Percentiles rank a stretch among this genome's conserved stretches.
These are phyloP conservation scores for Limenitis camilla DNA, from an alignment of 2,888 invertebrate genomes.

Conservation along the genomic window DNA sequence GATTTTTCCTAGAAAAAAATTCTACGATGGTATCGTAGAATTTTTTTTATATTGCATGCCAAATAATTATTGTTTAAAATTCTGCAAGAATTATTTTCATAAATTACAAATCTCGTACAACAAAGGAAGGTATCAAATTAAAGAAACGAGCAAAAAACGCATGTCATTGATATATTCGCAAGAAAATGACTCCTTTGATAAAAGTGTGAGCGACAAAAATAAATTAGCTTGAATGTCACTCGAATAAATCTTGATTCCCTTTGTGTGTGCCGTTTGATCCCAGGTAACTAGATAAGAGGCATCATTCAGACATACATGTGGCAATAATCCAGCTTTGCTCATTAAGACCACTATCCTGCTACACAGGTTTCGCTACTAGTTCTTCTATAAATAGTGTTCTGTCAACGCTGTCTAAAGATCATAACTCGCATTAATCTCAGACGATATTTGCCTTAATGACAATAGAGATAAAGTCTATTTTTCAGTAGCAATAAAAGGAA, in stretches of 20 bases:
- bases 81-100: no score
- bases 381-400: conserved; percentile 60
- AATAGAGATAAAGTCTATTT: conserved; percentile 24
- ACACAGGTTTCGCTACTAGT: conserved; percentile 62
- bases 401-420: conserved; percentile 28
- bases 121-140: conserved; percentile 10
- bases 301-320: conserved; percentile 40
- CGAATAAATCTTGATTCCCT: conserved; percentile 28
- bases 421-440: conserved; percentile 17
- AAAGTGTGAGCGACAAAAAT: conserved; percentile 23
- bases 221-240: conserved; percentile 26
- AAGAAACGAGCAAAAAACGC: conserved; percentile 12
- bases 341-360: conserved; percentile 55
- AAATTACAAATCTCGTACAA: no score
- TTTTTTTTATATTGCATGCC: no score
- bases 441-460: conserved; percentile 29
- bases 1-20: no score
- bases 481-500: conserved; percentile 17
- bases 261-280: conserved; percentile 21
- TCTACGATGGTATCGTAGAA: no score
- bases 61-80: no score
- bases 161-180: conserved; percentile 14
- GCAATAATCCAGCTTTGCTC: conserved; percentile 48
- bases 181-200: conserved; percentile 25
- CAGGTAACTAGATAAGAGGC: conserved; percentile 33